Conservation (phyloP, 2,797 vertebrate species). For the Fistularia commersonii region DNA sequence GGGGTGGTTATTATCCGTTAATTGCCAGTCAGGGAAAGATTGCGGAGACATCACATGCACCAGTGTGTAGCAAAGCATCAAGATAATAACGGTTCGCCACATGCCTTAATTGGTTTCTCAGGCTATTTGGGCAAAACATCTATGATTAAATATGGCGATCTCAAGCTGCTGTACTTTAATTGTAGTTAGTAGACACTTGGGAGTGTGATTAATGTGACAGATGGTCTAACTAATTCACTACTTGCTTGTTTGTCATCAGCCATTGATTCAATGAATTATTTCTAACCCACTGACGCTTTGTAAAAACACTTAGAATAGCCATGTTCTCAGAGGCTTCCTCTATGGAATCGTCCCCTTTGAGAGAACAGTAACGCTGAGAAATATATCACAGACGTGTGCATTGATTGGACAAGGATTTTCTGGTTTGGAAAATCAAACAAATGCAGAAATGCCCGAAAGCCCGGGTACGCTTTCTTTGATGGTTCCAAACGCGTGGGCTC, state of each 20-base stretch:
- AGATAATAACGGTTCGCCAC: constrained; percentile 6
- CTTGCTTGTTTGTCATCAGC: background rate
- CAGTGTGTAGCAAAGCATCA: constrained; percentile 14
- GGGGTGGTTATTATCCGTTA: constrained; percentile 2
- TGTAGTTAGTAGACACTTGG: constrained; percentile 21
- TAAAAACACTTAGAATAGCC: no score
- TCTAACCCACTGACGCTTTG: background rate
- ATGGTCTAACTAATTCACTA: constrained; percentile 19
- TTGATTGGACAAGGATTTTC: no score
- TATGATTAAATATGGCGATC: constrained; percentile 48
- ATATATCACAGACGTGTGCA: no score
- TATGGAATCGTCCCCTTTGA: no score
- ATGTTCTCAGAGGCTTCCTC: no score
- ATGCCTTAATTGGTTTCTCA: constrained; percentile 44
- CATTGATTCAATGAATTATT: background rate
- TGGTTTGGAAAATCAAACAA: no score
- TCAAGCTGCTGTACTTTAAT: constrained; percentile 28
- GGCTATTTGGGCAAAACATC: constrained; percentile 23
- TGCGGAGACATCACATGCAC: constrained; percentile 10
- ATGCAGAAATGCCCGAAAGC: no score
- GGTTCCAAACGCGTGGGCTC: no score
- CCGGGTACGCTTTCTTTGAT: no score
- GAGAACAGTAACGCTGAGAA: no score
- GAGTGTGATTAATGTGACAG: constrained; percentile 31
- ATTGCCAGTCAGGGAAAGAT: constrained; percentile 18